Base-by-base conservation (phyloP, 2,113 vertebrate genomes). In the Aegithalos caudatus region DNA sequence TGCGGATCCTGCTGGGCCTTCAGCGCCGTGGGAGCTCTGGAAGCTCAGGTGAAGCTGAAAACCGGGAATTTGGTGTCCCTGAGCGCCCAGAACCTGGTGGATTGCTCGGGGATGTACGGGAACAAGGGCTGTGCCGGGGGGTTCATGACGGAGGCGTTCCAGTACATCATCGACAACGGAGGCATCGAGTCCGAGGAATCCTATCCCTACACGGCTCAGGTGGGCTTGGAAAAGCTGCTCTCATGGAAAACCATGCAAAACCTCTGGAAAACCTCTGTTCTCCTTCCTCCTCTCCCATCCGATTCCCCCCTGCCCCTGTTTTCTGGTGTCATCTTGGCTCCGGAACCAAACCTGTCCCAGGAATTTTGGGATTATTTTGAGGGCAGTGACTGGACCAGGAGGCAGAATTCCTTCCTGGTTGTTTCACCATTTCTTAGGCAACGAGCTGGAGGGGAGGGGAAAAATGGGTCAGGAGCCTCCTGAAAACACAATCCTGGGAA, bases 1-100 rank as follows among this genome's bases (percentile, higher is more conserved):
- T 99, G 99, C 19, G 99, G 98, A 1, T 97, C 99, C 2, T 99
- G 99, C 91, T 99, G 99, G 99, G 98, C 99, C 1, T 99, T 99
- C 98, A 99, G 99, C 37, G 97, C 99, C 4, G 91, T 98, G 66
- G 99, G 99, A 25, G 98, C 99, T 10, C 97, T 99, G 2, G 99
- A 99, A 56, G 99, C 93, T 1, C 99, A 99, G 92, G 87, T 99
- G 96, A 98, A 97, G 94, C 97, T 97, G 93, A 95, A 67, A 56
- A 98, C 98, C 0, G 98, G 98, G 13, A 79, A 90, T n/a, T 85
- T 99, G 45, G 97, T 99, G 24, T 97, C 98, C 1, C 97, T 99
- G 77, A 99, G 99, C 50, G 86, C 96, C 8, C 99, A 99, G 97
- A 99, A 99, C 95, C 96, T 99, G 53, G 96, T 99, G n/a, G 99